Evolutionary conservation across 2,797 vertebrate species (phyloP), one percentile per base, ranked within the genome.

Genomic region (Lemur catta): DNA sequence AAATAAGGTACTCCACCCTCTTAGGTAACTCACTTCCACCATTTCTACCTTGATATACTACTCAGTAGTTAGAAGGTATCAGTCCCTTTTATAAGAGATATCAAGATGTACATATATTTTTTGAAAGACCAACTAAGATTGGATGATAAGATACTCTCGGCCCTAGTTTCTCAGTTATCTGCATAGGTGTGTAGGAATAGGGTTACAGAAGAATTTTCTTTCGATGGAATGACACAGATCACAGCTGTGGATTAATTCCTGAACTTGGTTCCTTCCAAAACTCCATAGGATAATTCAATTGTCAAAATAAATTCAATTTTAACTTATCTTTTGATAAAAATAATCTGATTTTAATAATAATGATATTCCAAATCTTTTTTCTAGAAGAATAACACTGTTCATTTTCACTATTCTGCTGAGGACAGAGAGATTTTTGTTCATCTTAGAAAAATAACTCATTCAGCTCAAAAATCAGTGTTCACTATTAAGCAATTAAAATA

Each of bases 401-500:
- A 94, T 92, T 82, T 96, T 96, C 43, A 93, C 24, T 22, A 7
- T 52, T 96, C 38, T 91, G 80, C 79, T 89, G 91, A 93, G 30
- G 6, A 33, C 61, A 38, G 52, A 91, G 26, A 20, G 14, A 55
- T 93, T 96, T 97, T 48, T 93, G 89, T 86, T 24, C 5, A 82
- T 24, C 5, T 6, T 88, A 86, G 82, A 97, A 97, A 96, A 97
- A 96, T 43, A 97, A 95, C 22, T 1, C 35, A 93, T 61, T 97
- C 93, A 97, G 38, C 35, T 95, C 22, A 92, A 61, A 96, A 96
- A 93, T 14, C 93, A 92, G 26, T 80, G 28, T 82, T 98, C 90
- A 35, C 86, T 65, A 10, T 97, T 97, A 95, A 93, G 33, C 22
- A 93, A 96, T 59, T 96, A 97, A 91, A 97, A 22, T 76, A 97